These are phyloP conservation scores for Loxodonta africana DNA, from an alignment of 2,113 vertebrate genomes.

Conservation along the genomic window DNA sequence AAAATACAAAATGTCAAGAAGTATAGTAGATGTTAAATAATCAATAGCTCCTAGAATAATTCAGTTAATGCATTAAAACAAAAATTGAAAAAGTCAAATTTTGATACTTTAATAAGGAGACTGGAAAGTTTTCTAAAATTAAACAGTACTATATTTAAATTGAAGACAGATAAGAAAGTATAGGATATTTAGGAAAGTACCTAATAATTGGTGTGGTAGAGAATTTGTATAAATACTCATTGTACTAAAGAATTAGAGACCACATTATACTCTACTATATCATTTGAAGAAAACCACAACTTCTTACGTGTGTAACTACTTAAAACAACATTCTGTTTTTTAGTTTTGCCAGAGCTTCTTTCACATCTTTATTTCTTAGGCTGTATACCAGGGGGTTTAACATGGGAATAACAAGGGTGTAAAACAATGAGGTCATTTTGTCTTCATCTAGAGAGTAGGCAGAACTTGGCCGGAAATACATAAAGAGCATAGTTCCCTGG, in stretches of 20 bases:
- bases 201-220: not conserved
- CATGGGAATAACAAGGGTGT: conserved; percentile 56
- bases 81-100: not conserved
- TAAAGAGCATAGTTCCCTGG: conserved; percentile 71
- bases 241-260: not conserved
- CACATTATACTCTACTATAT: too few species aligned
- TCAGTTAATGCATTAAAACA: not conserved
- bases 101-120: not conserved
- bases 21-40: not conserved
- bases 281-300: not conserved
- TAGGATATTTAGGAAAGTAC: not conserved
- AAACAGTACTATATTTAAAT: not conserved
- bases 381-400: conserved; percentile 58
- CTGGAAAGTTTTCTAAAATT: not conserved
- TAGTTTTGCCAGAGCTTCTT: conserved; percentile 9
- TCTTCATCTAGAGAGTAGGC: conserved; percentile 63
- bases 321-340: conserved; percentile 18
- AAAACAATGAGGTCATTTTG: conserved; percentile 71
- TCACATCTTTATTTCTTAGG: conserved; percentile 60
- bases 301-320: not conserved
- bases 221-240: not conserved
- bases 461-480: conserved; percentile 69
- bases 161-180: not conserved
- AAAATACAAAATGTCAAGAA: not conserved
- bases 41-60: not conserved